Conservation (phyloP, 1,140 invertebrate genomes). For the Metopolophium dirhodum region DNA sequence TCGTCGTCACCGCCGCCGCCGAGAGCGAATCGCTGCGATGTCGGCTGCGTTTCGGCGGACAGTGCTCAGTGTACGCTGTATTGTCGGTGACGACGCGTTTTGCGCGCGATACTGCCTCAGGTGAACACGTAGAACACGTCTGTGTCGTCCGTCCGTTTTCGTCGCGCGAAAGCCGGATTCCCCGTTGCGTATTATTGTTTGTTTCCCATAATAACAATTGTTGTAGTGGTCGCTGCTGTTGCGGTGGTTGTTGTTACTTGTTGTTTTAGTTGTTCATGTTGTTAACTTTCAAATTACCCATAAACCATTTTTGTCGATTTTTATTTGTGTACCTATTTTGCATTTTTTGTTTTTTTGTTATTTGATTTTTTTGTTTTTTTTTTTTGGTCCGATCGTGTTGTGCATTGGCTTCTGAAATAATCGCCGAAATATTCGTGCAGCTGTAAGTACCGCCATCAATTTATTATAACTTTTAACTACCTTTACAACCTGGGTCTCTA, state of each 20-base stretch:
- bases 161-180: background rate
- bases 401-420: slow-evolving; percentile 11
- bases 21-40: background rate
- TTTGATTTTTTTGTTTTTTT: slow-evolving; percentile 26
- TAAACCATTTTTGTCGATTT: background rate
- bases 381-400: slow-evolving; percentile 21
- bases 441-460: slow-evolving; percentile 27
- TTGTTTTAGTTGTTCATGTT: background rate
- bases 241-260: background rate
- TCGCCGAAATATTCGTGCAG: slow-evolving; percentile 1
- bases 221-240: background rate
- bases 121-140: background rate
- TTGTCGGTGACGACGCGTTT: background rate
- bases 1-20: background rate
- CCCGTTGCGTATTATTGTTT: background rate
- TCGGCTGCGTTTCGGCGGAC: background rate
- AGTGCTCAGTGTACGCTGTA: background rate
- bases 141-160: background rate
- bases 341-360: background rate
- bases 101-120: background rate
- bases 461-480: background rate
- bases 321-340: background rate
- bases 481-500: background rate
- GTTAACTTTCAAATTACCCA: background rate
- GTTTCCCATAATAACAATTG: background rate